A percentile compares a stretch with the other conserved stretches of the same genome.
phyloP scores from a whole-genome alignment of 2,797 vertebrate species.

The Rhinophrynus dorsalis region DNA sequence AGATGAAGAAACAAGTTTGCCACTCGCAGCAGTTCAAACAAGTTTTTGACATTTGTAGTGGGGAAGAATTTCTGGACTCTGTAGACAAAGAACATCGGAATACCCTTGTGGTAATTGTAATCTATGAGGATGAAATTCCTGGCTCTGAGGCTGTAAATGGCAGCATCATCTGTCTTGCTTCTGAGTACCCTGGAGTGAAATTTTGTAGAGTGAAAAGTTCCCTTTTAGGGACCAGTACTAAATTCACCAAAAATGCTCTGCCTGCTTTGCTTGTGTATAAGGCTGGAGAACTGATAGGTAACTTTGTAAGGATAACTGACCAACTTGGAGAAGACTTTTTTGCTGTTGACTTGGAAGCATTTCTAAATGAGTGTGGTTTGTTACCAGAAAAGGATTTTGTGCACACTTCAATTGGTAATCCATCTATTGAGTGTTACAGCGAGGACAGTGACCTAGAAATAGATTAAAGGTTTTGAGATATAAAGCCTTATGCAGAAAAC shows the following conservation, averaged over 20 bases:
- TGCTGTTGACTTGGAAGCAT: constrained; percentile 90
- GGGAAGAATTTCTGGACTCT: constrained; percentile 88
- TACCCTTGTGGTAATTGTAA: constrained; percentile 91
- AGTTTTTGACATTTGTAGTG: constrained; percentile 84
- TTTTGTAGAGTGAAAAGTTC: constrained; percentile 92
- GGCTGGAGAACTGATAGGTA: constrained; percentile 91
- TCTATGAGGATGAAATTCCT: constrained; percentile 85
- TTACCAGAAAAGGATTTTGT: constrained; percentile 85
- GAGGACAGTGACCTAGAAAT: constrained; percentile 94
- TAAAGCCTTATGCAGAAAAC: no score
- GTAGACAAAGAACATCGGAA: constrained; percentile 88
- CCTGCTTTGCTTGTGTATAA: constrained; percentile 94
- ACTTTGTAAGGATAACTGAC: constrained; percentile 94
- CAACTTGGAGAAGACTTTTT: constrained; percentile 98
- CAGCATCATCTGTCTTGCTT: constrained; percentile 89
- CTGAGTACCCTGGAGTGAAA: constrained; percentile 90
- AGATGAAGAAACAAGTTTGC: constrained; percentile 88
- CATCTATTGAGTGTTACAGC: constrained; percentile 75
- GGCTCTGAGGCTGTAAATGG: constrained; percentile 90
- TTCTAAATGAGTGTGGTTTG: constrained; percentile 92
- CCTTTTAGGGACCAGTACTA: constrained; percentile 85
- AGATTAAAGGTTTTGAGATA: no score
- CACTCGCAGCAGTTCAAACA: constrained; percentile 83
- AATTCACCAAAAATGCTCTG: constrained; percentile 88
- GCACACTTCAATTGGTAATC: constrained; percentile 75